Percentiles rank a stretch among this genome's conserved stretches.
phyloP scores from a whole-genome alignment of 35 echinoderm and acorn worm species.

The Anneissia japonica region DNA sequence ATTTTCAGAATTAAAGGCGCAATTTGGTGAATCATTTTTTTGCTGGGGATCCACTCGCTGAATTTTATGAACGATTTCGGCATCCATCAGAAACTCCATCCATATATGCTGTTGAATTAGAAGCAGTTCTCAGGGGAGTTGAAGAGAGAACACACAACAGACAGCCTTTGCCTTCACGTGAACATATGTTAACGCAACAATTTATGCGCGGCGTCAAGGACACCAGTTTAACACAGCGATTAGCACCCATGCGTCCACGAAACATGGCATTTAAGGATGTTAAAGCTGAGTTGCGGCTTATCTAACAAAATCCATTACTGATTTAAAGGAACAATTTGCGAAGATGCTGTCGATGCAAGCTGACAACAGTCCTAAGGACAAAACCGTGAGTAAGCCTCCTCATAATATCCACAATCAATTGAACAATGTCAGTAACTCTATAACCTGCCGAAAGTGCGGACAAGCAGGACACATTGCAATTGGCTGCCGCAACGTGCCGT shows the following conservation, averaged over 20 bases:
- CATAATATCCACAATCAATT: background rate
- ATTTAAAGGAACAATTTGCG: background rate
- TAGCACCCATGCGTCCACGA: slow-evolving; percentile 9
- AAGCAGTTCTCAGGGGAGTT: too few species aligned
- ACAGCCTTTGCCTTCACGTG: background rate
- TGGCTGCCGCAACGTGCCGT: slow-evolving; percentile 1
- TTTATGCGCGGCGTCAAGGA: slow-evolving; percentile 15
- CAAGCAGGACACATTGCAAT: slow-evolving; percentile 3
- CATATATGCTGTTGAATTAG: too few species aligned
- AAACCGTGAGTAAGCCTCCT: background rate
- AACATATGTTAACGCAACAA: slow-evolving; percentile 19
- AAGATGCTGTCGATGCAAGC: background rate
- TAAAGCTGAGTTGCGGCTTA: background rate
- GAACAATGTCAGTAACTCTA: background rate
- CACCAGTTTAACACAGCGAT: background rate
- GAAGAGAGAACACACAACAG: too few species aligned
- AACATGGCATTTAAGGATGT: slow-evolving; percentile 3
- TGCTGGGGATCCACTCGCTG: slow-evolving; percentile 9
- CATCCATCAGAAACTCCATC: too few species aligned
- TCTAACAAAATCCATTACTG: background rate
- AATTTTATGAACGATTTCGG: slow-evolving; percentile 32
- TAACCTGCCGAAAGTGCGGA: background rate
- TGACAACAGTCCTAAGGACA: background rate
- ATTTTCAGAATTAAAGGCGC: background rate
- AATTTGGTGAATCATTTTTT: slow-evolving; percentile 13